Evolutionary conservation across 35 echinoderm and acorn worm genomes (phyloP).

Genomic region (Ptychodera flava): DNA sequence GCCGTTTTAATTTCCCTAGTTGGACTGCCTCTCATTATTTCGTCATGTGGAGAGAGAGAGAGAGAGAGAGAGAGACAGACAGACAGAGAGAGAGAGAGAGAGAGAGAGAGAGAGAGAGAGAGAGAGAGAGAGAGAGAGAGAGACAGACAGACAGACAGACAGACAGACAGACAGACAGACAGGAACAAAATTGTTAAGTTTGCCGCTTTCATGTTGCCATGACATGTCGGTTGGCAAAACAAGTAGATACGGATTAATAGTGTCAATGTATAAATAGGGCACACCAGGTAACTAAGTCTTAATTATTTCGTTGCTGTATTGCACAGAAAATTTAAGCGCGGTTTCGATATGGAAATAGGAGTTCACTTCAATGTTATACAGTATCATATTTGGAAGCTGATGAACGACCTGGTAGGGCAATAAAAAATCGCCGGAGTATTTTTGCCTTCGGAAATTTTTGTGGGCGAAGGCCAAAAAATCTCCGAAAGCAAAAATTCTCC

Average conservation of each 20-base stretch:
- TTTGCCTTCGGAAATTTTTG: no score
- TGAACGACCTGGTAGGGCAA: no score
- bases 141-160: not conserved
- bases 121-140: not conserved
- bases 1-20: not conserved
- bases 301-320: not conserved
- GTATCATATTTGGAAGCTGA: no score
- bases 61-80: not conserved
- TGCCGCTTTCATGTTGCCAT: no score
- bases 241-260: not conserved
- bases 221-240: not conserved
- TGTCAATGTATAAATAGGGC: not conserved
- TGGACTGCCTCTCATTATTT: no score
- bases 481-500: no score
- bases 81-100: not conserved
- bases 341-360: not conserved
- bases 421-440: no score
- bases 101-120: not conserved
- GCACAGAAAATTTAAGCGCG: not conserved
- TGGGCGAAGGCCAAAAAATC: no score
- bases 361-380: no score
- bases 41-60: no score
- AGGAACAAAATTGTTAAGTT: no score
- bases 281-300: not conserved
- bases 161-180: not conserved